Evolutionary conservation across 2,113 vertebrate genomes (phyloP), one percentile per base, ranked within the genome.

Genomic region (Candoia aspera): DNA sequence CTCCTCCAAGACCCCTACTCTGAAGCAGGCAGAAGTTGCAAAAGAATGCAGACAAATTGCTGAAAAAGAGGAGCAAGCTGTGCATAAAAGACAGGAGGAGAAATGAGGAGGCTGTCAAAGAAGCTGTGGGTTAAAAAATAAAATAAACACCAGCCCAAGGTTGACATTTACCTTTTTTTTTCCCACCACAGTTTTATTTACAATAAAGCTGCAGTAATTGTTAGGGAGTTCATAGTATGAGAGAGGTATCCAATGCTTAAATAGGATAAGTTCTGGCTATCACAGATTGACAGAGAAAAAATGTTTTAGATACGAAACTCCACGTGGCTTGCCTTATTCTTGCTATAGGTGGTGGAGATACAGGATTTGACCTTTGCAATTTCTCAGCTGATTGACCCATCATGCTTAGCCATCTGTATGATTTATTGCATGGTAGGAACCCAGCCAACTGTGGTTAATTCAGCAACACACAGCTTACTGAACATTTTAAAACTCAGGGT

Each of bases 141-240:
- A 58, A 87, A 79, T 4, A 4, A 64, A 58, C 59, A 83, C 11
- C 53, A 88, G 55, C 68, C 64, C 33, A 83, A 29, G 19, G 49
- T 37, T 11, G 33, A 55, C n/a, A 62, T 21, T 37, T 19, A 15
- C 1, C 4, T n/a, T 94, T 95, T 87, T 58, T 49, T 46, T 94
- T 94, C 58, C 95, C 91, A 94, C 94, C 90, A 94, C 88, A 96
- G 95, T 95, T 97, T 97, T 97, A 97, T 97, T 97, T 95, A 94
- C 73, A 93, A 93, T 87, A 92, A 95, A 94, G 94, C 42, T 86
- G 57, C 93, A 91, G 90, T 89, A 93, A 92, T 91, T 92, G 49
- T 94, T 73, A 29, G 86, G 88, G 91, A 91, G 8, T 19, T 19
- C 2, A 2, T 15, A 9, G 89, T 33, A 88, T 49, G 92, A 90